These are phyloP conservation scores for Coranthus polyacanthus DNA, from an alignment of 2,797 vertebrate species.

Conservation along the genomic window DNA sequence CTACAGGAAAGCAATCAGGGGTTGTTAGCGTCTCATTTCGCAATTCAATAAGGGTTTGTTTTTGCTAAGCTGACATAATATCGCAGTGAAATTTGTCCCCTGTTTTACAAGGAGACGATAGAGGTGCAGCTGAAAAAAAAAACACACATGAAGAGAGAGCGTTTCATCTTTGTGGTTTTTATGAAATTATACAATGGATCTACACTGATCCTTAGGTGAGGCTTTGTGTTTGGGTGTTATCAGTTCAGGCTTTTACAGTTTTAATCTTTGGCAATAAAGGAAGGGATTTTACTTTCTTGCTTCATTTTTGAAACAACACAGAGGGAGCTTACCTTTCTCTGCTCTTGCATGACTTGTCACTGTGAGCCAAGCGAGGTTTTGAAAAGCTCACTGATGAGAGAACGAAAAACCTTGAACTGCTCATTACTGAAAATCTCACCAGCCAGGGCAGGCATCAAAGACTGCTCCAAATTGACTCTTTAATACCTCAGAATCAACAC, in stretches of 20 bases:
- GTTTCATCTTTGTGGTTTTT: background rate
- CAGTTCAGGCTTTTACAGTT: conserved; percentile 29
- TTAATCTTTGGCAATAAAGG: conserved; percentile 19
- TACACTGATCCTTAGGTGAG: conserved; percentile 22
- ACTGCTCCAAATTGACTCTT: conserved; percentile 61
- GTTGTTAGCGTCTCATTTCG: conserved; percentile 10
- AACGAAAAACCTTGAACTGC: conserved; percentile 58
- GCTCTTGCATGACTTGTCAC: conserved; percentile 45
- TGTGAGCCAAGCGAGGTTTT: conserved; percentile 48
- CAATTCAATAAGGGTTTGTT: conserved; percentile 21
- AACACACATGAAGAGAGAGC: conserved; percentile 5
- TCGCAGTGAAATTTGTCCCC: too few species aligned
- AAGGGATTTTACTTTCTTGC: conserved; percentile 5
- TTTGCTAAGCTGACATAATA: background rate
- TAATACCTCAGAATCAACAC: conserved; percentile 62
- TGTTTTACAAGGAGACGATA: background rate
- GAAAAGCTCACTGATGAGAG: conserved; percentile 52
- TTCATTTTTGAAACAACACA: conserved; percentile 43
- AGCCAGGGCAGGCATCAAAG: conserved; percentile 64
- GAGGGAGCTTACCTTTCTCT: conserved; percentile 42
- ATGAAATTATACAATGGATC: conserved; percentile 10
- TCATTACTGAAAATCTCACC: conserved; percentile 67
- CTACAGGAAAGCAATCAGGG: conserved; percentile 33
- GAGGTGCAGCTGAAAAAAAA: conserved; percentile 4
- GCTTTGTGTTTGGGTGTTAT: conserved; percentile 35